Percentiles rank a stretch among this genome's conserved stretches.
Conservation (phyloP, 2,113 vertebrate genomes). For the Larimichthys crocea region DNA sequence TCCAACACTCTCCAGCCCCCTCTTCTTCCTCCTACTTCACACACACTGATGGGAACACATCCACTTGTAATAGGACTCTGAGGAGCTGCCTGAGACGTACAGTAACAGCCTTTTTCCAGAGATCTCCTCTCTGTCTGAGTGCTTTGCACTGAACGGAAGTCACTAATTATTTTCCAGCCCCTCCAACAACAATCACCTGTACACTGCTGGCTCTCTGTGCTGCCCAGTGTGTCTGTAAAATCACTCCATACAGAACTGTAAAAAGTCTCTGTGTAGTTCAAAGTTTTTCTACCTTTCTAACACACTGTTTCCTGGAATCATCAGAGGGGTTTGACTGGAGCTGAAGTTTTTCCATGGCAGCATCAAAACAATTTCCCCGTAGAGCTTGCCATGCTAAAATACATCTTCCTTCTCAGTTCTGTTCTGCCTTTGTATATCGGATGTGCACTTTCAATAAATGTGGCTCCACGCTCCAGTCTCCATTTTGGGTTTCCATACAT, state of each 20-base stretch:
- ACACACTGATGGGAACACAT: slow-evolving; percentile 68
- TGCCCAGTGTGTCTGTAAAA: not conserved
- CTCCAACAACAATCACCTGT: slow-evolving; percentile 39
- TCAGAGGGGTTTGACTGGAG: not conserved
- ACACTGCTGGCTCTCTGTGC: not conserved
- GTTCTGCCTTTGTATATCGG: slow-evolving; percentile 5
- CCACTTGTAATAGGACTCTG: slow-evolving; percentile 61
- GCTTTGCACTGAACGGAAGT: slow-evolving; percentile 45
- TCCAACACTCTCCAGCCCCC: slow-evolving; percentile 29
- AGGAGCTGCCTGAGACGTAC: slow-evolving; percentile 54
- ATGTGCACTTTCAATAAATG: slow-evolving; percentile 33
- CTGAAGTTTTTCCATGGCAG: not conserved
- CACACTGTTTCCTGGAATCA: not conserved
- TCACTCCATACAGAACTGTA: no score
- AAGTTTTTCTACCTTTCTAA: not conserved
- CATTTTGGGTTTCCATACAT: slow-evolving; percentile 34
- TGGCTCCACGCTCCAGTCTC: slow-evolving; percentile 14
- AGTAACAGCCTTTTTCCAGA: slow-evolving; percentile 57
- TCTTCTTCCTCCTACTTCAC: slow-evolving; percentile 22
- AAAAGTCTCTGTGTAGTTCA: not conserved
- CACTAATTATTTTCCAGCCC: slow-evolving; percentile 51
- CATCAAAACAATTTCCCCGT: not conserved
- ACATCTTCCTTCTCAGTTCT: not conserved
- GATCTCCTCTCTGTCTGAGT: slow-evolving; percentile 56
- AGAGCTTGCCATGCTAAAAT: slow-evolving; percentile 9